Conservation (phyloP, 2,888 invertebrate genomes). For the Eremobia ochroleuca region DNA sequence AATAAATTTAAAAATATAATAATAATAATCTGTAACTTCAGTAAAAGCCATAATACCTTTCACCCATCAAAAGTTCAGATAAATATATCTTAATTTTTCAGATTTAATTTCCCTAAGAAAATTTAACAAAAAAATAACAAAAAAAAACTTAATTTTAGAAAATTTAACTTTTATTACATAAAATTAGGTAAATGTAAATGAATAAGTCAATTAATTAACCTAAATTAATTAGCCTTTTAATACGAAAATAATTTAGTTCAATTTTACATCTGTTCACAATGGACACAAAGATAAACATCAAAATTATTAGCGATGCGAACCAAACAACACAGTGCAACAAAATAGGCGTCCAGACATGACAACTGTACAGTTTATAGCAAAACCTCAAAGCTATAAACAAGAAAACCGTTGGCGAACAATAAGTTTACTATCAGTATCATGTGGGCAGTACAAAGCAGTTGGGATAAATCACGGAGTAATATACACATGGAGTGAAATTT, state of each 20-base stretch:
- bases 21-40: no score
- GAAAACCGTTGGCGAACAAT: conserved; percentile 68
- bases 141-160: no score
- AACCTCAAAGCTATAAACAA: conserved; percentile 68
- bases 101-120: no score
- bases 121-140: no score
- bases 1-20: no score
- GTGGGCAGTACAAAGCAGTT: conserved; percentile 67
- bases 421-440: conserved; percentile 68
- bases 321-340: conserved; percentile 45
- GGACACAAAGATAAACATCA: conserved; percentile 22
- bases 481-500: conserved; percentile 4
- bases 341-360: conserved; percentile 59
- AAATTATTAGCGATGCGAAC: conserved; percentile 33
- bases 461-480: conserved; percentile 12
- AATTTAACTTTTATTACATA: no score
- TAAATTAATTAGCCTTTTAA: no score
- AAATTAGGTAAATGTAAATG: no score
- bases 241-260: not conserved
- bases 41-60: no score
- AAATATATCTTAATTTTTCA: no score
- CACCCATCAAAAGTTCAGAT: no score
- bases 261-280: not conserved
- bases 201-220: no score
- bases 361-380: conserved; percentile 57